Evolutionary conservation across 1,140 invertebrate species (phyloP).

Genomic region (Drosophila parvula): DNA sequence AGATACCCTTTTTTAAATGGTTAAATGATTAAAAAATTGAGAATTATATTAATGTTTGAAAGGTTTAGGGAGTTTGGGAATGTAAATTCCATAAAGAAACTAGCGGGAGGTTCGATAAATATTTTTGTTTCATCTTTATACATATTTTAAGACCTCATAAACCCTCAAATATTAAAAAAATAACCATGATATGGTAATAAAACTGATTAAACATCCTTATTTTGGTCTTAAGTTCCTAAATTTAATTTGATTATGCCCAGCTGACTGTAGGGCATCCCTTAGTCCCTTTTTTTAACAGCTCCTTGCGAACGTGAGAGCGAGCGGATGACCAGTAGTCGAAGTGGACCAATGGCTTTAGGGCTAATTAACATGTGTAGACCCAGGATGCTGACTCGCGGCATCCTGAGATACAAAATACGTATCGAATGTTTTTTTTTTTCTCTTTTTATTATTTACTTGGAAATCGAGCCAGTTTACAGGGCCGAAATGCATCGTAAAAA

Average conservation of each 20-base stretch:
- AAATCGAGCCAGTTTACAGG: constrained; percentile 68
- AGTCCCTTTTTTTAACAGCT: constrained; percentile 67
- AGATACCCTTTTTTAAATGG: constrained; percentile 3
- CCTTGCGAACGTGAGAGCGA: constrained; percentile 76
- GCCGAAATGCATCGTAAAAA: constrained; percentile 63
- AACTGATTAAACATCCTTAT: too few relatives aligned
- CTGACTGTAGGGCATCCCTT: background rate
- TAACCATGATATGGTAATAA: too few relatives aligned
- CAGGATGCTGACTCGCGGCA: constrained; percentile 56
- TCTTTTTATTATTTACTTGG: constrained; percentile 81
- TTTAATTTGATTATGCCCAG: background rate
- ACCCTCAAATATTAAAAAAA: too few relatives aligned
- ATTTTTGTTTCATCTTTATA: background rate
- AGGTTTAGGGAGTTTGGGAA: background rate
- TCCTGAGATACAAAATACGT: constrained; percentile 31
- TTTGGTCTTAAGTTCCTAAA: background rate
- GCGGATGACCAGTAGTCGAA: constrained; percentile 72
- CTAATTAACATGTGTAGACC: constrained; percentile 78
- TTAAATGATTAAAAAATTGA: too few relatives aligned
- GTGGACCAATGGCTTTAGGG: constrained; percentile 33
- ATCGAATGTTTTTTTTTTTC: constrained; percentile 50
- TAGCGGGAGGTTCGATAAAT: background rate
- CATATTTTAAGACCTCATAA: background rate
- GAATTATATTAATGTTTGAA: too few relatives aligned
- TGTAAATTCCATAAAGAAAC: background rate